Evolutionary conservation across 2,888 invertebrate genomes (phyloP), one percentile per base, ranked within the genome.

Genomic region (Micoletzkya japonica): DNA sequence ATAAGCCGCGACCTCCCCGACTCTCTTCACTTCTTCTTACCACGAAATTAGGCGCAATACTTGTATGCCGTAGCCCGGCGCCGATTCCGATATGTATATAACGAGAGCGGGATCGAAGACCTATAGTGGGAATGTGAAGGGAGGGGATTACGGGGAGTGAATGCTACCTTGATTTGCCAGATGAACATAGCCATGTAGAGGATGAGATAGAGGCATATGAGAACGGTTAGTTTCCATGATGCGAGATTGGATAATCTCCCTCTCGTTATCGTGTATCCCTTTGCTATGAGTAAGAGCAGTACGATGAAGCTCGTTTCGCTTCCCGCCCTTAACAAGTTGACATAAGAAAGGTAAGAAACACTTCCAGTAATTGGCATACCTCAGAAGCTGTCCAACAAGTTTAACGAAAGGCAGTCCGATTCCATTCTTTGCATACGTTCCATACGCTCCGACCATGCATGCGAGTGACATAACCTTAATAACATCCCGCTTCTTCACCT

Each of bases 21-120:
- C 50, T 7, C 2, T 50, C 50, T 52, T 28, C 4, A 28, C 14
- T 4, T 14, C 14, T 50, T 52, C 52, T 52, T 32, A 66, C 64
- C 68, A 68, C 2, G 68, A 58, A 1, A 68, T 32, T 7, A 68
- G 57, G 4, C 68, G 28, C 1, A 68, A 58, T 2, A 28, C 68
- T 28, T 57, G 44, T 4, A 68, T 57, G 24, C 91, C 91, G 81
- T 93, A 93, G 0, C 95, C 95, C 0, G 94, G 92, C 0, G 92
- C 92, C 54, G 93, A 93, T 87, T 95, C 94, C 84, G 94, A 95
- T 1, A 93, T 86, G 85, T 95, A 94, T 17, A 94, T 86, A 0
- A 95, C 94, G 86, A 92, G 90, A 1, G 94, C 95, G 0, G 94
- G 93, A 86, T 95, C 95, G 85, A 94, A 94, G 1, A 91, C 90